Conservation (phyloP, 2,113 vertebrate species). For the Mirounga angustirostris region DNA sequence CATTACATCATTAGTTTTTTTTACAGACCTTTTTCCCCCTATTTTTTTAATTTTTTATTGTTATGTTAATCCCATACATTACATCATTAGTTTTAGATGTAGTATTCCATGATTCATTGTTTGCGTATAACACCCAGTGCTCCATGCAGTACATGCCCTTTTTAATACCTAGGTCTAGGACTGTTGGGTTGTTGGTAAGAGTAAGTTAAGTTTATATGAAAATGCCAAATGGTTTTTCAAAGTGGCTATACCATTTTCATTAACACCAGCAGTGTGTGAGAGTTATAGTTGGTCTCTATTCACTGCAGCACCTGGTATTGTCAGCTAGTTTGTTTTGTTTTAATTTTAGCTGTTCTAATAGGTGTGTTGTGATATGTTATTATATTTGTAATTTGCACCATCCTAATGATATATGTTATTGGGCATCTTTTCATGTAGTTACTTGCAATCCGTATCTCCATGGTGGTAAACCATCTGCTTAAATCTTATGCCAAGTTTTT, state of each 20-base stretch:
- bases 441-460: not conserved
- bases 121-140: too few relatives aligned
- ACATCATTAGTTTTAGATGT: too few relatives aligned
- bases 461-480: not conserved
- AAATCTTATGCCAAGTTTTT: not conserved
- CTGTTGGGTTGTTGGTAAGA: not conserved
- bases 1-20: too few relatives aligned
- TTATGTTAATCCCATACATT: too few relatives aligned
- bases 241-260: not conserved
- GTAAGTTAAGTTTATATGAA: not conserved
- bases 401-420: not conserved
- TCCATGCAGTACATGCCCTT: too few relatives aligned
- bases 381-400: not conserved
- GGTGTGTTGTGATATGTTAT: not conserved
- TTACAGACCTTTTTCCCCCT: too few relatives aligned
- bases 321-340: not conserved
- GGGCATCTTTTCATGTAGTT: not conserved
- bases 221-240: not conserved
- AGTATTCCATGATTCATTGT: too few relatives aligned
- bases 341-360: not conserved
- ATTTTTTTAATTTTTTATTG: too few relatives aligned
- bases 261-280: not conserved
- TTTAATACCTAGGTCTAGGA: not conserved
- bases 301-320: not conserved
- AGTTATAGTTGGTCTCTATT: not conserved